phyloP scores from a whole-genome alignment of 2,888 invertebrate genomes.

The Caenorhabditis sp. region DNA sequence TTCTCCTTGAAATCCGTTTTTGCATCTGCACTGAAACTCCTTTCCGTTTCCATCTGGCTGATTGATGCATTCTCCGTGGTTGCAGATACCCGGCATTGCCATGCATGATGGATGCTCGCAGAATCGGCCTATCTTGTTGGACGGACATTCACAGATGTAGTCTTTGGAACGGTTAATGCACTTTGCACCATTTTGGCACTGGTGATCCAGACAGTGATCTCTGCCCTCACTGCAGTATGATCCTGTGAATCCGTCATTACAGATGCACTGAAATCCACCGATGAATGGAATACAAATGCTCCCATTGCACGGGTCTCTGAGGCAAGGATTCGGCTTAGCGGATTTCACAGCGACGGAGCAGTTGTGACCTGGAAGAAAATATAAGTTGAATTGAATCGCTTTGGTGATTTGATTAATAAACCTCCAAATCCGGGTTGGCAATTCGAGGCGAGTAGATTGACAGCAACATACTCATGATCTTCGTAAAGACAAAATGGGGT shows the following conservation, averaged over 20 bases:
- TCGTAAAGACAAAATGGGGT: slow-evolving; percentile 21
- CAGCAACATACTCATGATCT: slow-evolving; percentile 8
- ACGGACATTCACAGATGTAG: slow-evolving; percentile 95
- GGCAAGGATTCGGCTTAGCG: slow-evolving; percentile 2
- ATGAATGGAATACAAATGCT: slow-evolving; percentile 77
- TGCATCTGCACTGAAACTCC: slow-evolving; percentile 95
- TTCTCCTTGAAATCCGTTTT: slow-evolving; percentile 90
- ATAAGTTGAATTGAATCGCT: too few species aligned
- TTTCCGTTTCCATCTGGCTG: slow-evolving; percentile 91
- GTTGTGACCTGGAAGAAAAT: slow-evolving; percentile 42
- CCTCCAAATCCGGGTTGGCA: slow-evolving; percentile 6
- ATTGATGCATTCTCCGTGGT: slow-evolving; percentile 89
- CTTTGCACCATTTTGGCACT: slow-evolving; percentile 96
- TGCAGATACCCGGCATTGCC: slow-evolving; percentile 89
- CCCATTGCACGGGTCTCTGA: slow-evolving; percentile 7
- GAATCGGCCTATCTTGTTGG: slow-evolving; percentile 93
- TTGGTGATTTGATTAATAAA: background rate
- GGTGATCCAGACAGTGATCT: slow-evolving; percentile 92
- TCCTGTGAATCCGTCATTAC: slow-evolving; percentile 98
- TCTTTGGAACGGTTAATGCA: slow-evolving; percentile 96
- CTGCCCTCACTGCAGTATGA: slow-evolving; percentile 12
- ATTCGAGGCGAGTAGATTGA: background rate
- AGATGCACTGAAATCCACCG: slow-evolving; percentile 95
- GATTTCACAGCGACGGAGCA: slow-evolving; percentile 17
- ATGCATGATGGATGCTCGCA: slow-evolving; percentile 95